Conservation (phyloP, 2,888 invertebrate genomes). For the Boloria euphrosyne region DNA sequence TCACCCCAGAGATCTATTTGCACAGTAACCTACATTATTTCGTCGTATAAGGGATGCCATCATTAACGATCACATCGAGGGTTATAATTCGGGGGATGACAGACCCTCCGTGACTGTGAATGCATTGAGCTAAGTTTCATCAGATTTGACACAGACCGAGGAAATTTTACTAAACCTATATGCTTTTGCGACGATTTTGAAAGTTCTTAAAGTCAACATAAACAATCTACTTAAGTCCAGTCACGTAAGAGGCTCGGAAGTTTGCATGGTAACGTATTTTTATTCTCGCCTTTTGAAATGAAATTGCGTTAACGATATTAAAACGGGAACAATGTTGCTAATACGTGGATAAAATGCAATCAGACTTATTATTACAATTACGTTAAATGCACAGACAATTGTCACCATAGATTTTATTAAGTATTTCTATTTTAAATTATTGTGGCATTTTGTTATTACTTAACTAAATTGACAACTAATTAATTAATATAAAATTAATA, state of each 20-base stretch:
- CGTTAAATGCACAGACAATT: background rate
- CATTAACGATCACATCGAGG: constrained; percentile 74
- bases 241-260: constrained; percentile 43
- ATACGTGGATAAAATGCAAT: constrained; percentile 28
- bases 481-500: background rate
- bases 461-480: background rate
- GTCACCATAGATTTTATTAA: too few species aligned
- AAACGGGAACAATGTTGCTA: constrained; percentile 33
- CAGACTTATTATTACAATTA: constrained; percentile 8
- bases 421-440: too few species aligned
- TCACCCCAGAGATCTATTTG: constrained; percentile 71
- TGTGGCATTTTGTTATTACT: background rate
- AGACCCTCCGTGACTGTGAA: constrained; percentile 76
- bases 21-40: constrained; percentile 81
- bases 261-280: constrained; percentile 43
- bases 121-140: constrained; percentile 64
- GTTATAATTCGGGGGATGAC: constrained; percentile 67
- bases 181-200: constrained; percentile 52
- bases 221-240: constrained; percentile 45
- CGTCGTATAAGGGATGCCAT: constrained; percentile 74
- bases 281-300: constrained; percentile 41
- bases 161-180: constrained; percentile 56
- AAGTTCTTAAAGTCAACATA: constrained; percentile 54
- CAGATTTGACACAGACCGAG: constrained; percentile 48
- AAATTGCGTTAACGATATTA: constrained; percentile 42